Percentiles rank a stretch among this genome's conserved stretches.
These are phyloP conservation scores for Heptranchias perlo DNA, from an alignment of 2,113 vertebrate species.

Conservation along the genomic window DNA sequence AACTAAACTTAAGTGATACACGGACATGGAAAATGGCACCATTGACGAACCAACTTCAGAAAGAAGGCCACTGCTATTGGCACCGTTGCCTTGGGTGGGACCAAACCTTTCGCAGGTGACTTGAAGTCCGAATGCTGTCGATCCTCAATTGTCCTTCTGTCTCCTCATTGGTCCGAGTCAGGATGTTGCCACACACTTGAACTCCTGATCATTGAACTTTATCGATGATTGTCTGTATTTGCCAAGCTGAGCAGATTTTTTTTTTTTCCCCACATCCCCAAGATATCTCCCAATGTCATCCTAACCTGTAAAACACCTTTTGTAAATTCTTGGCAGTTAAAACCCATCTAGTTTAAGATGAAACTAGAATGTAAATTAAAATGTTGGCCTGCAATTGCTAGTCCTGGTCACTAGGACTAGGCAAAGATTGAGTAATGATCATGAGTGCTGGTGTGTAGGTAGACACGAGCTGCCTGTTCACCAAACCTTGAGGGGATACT, in stretches of 20 bases:
- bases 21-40: neutral
- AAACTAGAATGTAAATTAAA: neutral
- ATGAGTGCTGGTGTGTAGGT: slow-evolving; percentile 4
- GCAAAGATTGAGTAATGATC: neutral
- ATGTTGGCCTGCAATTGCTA: neutral
- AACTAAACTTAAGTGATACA: neutral
- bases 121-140: neutral
- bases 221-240: neutral
- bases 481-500: neutral
- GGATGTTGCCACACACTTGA: neutral
- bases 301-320: neutral
- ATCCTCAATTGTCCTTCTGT: neutral
- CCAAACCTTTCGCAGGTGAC: neutral
- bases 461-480: neutral
- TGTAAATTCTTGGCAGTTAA: neutral
- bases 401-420: neutral
- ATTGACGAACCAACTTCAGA: neutral
- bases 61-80: neutral
- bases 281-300: neutral
- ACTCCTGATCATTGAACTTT: slow-evolving; percentile 19
- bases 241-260: neutral
- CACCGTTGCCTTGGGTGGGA: neutral
- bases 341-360: neutral
- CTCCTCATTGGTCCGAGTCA: neutral
- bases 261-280: neutral